Percentiles rank a stretch among this genome's conserved stretches.
Evolutionary conservation across 2,888 invertebrate species (phyloP).

Genomic region (Tiliacea citrago): DNA sequence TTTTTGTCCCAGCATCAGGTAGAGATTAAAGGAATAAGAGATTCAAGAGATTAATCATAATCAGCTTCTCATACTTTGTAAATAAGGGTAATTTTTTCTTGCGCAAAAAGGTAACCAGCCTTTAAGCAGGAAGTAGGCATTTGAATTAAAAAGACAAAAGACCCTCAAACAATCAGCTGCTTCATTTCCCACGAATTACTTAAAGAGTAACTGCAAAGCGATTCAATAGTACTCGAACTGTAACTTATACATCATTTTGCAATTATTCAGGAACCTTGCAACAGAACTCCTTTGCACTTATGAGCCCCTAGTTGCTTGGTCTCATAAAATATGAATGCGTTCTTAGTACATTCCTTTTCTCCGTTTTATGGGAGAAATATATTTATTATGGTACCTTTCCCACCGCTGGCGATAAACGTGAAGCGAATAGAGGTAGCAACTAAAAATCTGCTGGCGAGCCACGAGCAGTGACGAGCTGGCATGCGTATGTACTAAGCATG

Average conservation of each 20-base stretch:
- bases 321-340: constrained; percentile 40
- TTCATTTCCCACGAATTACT: constrained; percentile 35
- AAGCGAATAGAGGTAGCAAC: too few relatives aligned
- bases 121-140: background rate
- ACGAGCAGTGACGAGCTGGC: too few relatives aligned
- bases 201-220: constrained; percentile 30
- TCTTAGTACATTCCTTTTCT: background rate
- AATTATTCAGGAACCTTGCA: constrained; percentile 23
- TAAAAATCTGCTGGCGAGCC: too few relatives aligned
- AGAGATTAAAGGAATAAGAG: background rate
- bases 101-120: too few relatives aligned
- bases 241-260: constrained; percentile 30
- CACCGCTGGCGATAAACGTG: too few relatives aligned
- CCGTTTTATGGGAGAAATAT: background rate
- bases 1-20: background rate
- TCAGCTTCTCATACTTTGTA: background rate
- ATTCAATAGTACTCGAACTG: constrained; percentile 30
- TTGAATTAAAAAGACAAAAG: constrained; percentile 15
- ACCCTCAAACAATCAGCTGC: constrained; percentile 30
- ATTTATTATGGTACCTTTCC: background rate
- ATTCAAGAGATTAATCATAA: background rate
- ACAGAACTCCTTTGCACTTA: constrained; percentile 25
- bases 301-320: constrained; percentile 16
- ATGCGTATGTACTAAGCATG: too few relatives aligned
- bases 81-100: background rate